These are phyloP conservation scores for Apodemia zela DNA, from an alignment of 2,888 invertebrate species.

Conservation along the genomic window DNA sequence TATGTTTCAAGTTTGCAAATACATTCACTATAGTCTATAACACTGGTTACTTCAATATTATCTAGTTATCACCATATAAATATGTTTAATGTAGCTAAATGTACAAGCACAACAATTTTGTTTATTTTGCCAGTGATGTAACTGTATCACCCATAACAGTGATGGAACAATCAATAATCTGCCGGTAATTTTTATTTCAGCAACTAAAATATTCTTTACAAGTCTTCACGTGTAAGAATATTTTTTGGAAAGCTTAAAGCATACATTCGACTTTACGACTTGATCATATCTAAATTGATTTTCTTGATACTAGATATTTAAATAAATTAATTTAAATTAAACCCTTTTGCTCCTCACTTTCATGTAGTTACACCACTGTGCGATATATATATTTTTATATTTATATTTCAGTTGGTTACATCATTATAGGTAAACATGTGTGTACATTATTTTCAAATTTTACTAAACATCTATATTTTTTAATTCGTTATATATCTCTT, in stretches of 20 bases:
- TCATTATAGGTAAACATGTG: background rate
- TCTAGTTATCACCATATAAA: constrained; percentile 13
- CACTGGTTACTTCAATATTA: constrained; percentile 1
- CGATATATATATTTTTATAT: background rate
- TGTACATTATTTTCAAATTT: background rate
- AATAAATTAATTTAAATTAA: no score
- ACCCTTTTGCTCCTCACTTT: background rate
- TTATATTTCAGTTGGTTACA: background rate
- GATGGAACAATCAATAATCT: background rate
- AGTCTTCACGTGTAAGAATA: no score
- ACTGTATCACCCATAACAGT: background rate
- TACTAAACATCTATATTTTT: background rate
- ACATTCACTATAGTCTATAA: background rate
- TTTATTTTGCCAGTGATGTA: background rate
- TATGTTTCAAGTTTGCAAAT: constrained; percentile 4
- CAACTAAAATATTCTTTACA: no score
- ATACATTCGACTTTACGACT: no score
- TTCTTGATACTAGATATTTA: no score
- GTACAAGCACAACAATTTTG: constrained; percentile 1
- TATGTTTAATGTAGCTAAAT: constrained; percentile 7
- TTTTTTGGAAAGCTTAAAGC: no score
- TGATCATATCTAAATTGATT: no score
- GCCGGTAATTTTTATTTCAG: no score
- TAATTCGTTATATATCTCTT: background rate
- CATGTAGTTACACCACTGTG: background rate